Base-by-base conservation (phyloP, 1,140 invertebrate genomes). In the Holcopasites calliopsidis region DNA sequence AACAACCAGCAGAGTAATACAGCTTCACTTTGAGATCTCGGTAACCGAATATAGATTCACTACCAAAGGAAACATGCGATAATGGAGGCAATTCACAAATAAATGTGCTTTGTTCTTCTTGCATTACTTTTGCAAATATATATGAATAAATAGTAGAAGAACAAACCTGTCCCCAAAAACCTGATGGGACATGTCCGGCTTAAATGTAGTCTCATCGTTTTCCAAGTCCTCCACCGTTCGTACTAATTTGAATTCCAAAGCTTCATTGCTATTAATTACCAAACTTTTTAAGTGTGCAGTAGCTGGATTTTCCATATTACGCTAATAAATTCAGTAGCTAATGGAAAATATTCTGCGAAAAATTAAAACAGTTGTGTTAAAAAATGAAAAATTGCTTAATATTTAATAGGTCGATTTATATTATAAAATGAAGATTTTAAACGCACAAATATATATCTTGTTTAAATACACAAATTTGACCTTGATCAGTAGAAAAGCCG, bases 31-130 rank as follows among this genome's bases (percentile, higher is more conserved):
- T 93, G 28, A 98, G 91, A 86, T 97, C 95, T 88, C 95, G 94
- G 87, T 98, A 99, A 21, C 98, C 98, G 93, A 98, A 98, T 88
- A 99, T 98, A 73, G 94, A 96, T 92, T 99, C 98, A 83, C 95
- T 96, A 79, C 38, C 90, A 91, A 64, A 86, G 28, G 87, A 80
- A 82, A 82, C 57, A 79, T 62, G 75, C 49, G 42, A 57, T 54
- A 23, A 61, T 42, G 69, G 49, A 78, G 79, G 52, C 23, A 76
- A 61, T 7, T 11, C 50, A 82, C 11, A 52, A 31, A 75, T 21
- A 0, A 80, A 52, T 23, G 31, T n/a, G 21, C 40, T 44, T 31
- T 44, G 42, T 44, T 11, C 18, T 40, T 40, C 38, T 40, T 40
- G 38, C 38, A n/a, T 47, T 47, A 3, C n/a, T 18, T 6, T 44